phyloP scores from a whole-genome alignment of 2,113 vertebrate genomes.

The Embiotoca jacksoni region DNA sequence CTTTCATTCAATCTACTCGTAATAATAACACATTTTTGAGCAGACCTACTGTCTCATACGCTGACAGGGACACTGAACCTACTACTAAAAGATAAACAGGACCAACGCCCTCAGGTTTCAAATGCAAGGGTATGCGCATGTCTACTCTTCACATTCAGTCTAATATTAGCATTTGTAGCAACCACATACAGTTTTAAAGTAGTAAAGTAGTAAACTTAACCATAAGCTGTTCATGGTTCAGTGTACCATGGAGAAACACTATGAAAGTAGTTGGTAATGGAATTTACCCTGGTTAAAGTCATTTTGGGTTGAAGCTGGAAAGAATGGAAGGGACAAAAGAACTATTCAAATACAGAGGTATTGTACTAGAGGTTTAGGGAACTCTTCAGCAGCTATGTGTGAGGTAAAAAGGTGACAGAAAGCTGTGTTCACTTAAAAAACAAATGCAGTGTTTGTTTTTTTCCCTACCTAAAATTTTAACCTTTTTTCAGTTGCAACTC shows the following conservation, averaged over 20 bases:
- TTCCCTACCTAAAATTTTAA: constrained; percentile 63
- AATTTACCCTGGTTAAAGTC: constrained; percentile 75
- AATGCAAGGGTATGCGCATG: constrained; percentile 40
- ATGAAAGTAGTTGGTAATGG: constrained; percentile 34
- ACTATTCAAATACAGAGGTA: constrained; percentile 70
- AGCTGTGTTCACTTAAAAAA: constrained; percentile 68
- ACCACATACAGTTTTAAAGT: constrained; percentile 62
- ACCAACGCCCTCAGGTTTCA: constrained; percentile 41
- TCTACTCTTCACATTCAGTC: constrained; percentile 68
- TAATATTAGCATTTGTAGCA: constrained; percentile 55
- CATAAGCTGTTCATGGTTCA: constrained; percentile 36
- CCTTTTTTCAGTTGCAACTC: constrained; percentile 68
- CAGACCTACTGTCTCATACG: constrained; percentile 18
- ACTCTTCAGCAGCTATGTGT: constrained; percentile 66
- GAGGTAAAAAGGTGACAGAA: constrained; percentile 78
- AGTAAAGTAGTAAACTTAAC: constrained; percentile 38
- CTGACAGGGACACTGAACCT: constrained; percentile 31
- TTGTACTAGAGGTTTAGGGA: constrained; percentile 69
- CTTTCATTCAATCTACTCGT: constrained; percentile 35
- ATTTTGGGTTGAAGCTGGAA: constrained; percentile 76
- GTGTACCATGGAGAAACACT: constrained; percentile 46
- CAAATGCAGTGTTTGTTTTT: constrained; percentile 55
- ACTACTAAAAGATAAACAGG: constrained; percentile 34
- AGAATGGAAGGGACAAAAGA: constrained; percentile 65
- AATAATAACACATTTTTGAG: constrained; percentile 33